Percentiles rank a stretch among this genome's conserved stretches.
phyloP scores from a whole-genome alignment of 2,113 vertebrate species.

The Turnix velox region DNA sequence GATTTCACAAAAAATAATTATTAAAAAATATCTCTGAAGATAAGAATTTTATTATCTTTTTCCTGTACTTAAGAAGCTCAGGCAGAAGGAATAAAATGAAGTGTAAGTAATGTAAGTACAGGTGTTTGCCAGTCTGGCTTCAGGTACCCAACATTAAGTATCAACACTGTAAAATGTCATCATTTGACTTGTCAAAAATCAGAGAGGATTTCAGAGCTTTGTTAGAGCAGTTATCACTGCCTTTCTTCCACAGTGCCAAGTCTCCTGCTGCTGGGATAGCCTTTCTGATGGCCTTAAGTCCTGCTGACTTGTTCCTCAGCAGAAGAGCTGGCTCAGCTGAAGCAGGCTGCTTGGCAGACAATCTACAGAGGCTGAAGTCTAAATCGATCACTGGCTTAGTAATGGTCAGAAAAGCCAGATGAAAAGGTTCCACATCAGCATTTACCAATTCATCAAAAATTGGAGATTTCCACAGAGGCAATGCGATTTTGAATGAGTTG shows the following conservation, averaged over 20 bases:
- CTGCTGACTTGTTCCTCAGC: neutral
- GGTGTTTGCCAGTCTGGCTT: neutral
- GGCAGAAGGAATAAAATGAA: neutral
- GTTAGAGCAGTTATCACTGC: neutral
- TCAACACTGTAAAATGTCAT: neutral
- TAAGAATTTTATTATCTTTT: neutral
- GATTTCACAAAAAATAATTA: neutral
- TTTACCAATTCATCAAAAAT: neutral
- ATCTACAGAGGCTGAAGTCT: neutral
- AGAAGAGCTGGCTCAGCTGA: neutral
- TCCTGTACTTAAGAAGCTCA: neutral
- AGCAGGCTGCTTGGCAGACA: neutral
- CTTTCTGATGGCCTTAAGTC: neutral
- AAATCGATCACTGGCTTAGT: neutral
- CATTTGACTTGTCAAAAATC: neutral
- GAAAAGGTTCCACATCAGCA: neutral
- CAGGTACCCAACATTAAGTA: neutral
- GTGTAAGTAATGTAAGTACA: neutral
- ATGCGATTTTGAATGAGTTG: neutral
- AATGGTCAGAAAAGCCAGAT: neutral
- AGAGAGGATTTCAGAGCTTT: neutral
- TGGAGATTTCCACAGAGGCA: neutral
- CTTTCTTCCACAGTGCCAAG: neutral
- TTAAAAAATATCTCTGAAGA: neutral
- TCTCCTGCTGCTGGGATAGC: neutral